Conservation (phyloP, 2,888 invertebrate genomes). For the Chymomyza caudatula region DNA sequence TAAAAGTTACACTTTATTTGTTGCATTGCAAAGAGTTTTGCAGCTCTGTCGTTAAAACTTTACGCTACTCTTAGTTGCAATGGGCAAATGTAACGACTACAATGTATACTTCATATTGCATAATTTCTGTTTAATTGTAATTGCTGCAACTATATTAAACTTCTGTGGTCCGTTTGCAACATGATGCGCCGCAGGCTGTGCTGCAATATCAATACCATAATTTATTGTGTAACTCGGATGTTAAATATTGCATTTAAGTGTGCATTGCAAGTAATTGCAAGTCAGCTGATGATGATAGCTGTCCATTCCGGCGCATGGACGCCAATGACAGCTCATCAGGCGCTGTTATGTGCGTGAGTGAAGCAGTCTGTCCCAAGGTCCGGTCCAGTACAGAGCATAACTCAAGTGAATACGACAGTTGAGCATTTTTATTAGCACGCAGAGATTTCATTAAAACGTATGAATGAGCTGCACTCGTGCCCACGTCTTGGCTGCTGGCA, state of each 20-base stretch:
- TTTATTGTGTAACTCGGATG: neutral
- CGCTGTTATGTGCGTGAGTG: slow-evolving; percentile 9
- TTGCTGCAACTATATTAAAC: too few species aligned
- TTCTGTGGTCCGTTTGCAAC: too few species aligned
- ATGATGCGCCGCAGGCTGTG: neutral
- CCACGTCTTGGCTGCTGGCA: neutral
- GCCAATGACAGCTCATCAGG: neutral
- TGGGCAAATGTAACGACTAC: neutral
- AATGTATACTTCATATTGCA: neutral
- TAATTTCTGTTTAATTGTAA: too few species aligned
- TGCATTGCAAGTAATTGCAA: neutral
- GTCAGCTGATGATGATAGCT: neutral
- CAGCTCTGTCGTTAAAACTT: neutral
- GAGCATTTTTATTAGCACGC: slow-evolving; percentile 22
- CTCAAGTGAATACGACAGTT: slow-evolving; percentile 21
- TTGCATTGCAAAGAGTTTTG: neutral
- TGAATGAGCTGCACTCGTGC: slow-evolving; percentile 5
- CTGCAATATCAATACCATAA: neutral
- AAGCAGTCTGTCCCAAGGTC: neutral
- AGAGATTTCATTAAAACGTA: slow-evolving; percentile 16
- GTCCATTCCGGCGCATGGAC: neutral
- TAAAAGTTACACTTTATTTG: neutral
- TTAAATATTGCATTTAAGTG: neutral
- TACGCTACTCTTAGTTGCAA: neutral
- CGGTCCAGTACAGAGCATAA: slow-evolving; percentile 10